A percentile compares a stretch with the other conserved stretches of the same genome.
These are phyloP conservation scores for Mesorhabditis belari DNA, from an alignment of 2,888 invertebrate genomes.

Conservation along the genomic window DNA sequence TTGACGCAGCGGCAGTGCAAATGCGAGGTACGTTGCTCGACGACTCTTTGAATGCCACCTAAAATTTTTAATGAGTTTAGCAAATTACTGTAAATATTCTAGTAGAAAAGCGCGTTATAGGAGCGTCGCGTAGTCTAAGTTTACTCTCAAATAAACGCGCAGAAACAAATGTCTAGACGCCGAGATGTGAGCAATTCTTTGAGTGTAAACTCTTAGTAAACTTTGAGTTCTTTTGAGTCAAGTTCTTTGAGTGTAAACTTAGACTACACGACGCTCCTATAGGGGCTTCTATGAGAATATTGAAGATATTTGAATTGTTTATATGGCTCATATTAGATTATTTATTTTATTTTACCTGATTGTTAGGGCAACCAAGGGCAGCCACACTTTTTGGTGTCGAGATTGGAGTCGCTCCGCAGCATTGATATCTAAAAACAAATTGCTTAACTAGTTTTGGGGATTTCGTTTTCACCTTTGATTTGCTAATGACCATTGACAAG, in stretches of 20 bases:
- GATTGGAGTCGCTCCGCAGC: slow-evolving; percentile 50
- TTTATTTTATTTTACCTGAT: slow-evolving; percentile 24
- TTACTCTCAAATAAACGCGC: too few relatives aligned
- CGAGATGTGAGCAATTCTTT: too few relatives aligned
- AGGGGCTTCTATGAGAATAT: too few relatives aligned
- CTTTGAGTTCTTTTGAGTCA: too few relatives aligned
- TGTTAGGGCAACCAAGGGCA: slow-evolving; percentile 50
- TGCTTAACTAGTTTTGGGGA: slow-evolving; percentile 5
- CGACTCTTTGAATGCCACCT: slow-evolving; percentile 42
- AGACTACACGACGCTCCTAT: too few relatives aligned
- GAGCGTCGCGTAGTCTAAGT: too few relatives aligned
- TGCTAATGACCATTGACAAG: slow-evolving; percentile 50
- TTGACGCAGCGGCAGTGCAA: slow-evolving; percentile 45
- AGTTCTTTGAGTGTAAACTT: too few relatives aligned
- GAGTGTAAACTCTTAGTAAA: too few relatives aligned
- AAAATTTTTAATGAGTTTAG: background rate
- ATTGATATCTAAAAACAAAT: slow-evolving; percentile 22
- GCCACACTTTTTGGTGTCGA: slow-evolving; percentile 45
- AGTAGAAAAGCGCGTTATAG: too few relatives aligned
- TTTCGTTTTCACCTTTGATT: slow-evolving; percentile 48
- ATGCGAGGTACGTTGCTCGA: slow-evolving; percentile 37
- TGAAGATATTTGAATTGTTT: background rate
- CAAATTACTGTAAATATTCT: too few relatives aligned
- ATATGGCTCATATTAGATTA: background rate
- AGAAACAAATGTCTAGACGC: too few relatives aligned